Base-by-base conservation (phyloP, 2,888 invertebrate species). In the Hypselothyrea guttata region DNA sequence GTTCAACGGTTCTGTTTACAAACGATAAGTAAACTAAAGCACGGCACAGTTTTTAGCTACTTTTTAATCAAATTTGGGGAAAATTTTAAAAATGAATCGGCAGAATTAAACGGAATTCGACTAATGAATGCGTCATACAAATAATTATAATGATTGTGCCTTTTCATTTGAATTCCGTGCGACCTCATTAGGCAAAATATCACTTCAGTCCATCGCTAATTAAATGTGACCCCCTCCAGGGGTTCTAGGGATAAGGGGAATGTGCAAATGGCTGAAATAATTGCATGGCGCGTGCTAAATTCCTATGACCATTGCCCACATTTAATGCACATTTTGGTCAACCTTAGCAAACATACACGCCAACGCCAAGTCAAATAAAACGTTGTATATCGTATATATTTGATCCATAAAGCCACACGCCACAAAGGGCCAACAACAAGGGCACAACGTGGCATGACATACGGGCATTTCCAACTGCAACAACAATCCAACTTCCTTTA, bases 281-380 rank as follows among this genome's bases (percentile, higher is more conserved):
- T 84, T 77, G 84, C 82, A 70, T 28, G 67, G 57, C 63, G 59
- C 61, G 74, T 77, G 77, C 61, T 84, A 73, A 77, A 84, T 77
- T 77, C 77, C 75, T 83, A 60, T 13, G 52, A 46, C 55, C 55
- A 38, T 53, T 68, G 45, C 22, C 38, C 40, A 52, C 75, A 83
- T 79, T 77, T 68, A 79, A 75, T 83, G 79, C 79, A 83, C 52
- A 72, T 73, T 73, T 58, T 48, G 79, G 75, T 56, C 75, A 78
- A 79, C 56, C 53, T 30, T 12, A 45, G 56, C 2, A 5, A 2
- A 22, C 22, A 22, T 59, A 56, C 72, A 67, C 61, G 84, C 84
- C 48, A 83, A 72, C 69, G 75, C 22, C 22, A 22, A 22, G 3
- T 22, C 22, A 68, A 72, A 75, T 76, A 75, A 79, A 76, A 48